phyloP scores from a whole-genome alignment of 2,888 invertebrate species.

The Nyleta sp. region DNA sequence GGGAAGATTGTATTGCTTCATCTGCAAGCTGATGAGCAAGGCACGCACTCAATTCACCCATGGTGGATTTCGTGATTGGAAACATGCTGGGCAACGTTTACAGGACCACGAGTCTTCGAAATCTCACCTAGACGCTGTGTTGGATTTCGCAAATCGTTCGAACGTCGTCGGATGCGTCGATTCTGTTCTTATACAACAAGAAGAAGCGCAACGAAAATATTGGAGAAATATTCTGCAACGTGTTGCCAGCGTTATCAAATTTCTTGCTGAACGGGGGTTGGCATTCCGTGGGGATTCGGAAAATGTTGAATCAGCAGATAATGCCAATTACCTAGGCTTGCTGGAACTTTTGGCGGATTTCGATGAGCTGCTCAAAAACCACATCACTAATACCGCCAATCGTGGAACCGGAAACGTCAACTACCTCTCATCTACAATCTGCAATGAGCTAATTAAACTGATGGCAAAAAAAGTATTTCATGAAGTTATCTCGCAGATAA shows the following conservation, averaged over 20 bases:
- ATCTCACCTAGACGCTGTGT: constrained; percentile 16
- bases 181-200: constrained; percentile 17
- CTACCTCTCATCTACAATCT: constrained; percentile 38
- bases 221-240: constrained; percentile 32
- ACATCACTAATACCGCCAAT: constrained; percentile 22
- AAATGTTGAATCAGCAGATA: constrained; percentile 13
- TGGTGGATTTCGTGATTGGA: constrained; percentile 29
- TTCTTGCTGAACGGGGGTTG: constrained; percentile 26
- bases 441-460: constrained; percentile 20
- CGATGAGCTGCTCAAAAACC: constrained; percentile 30
- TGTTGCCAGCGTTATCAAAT: constrained; percentile 15
- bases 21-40: constrained; percentile 17
- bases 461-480: constrained; percentile 15
- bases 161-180: constrained; percentile 7
- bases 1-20: constrained; percentile 15
- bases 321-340: constrained; percentile 31
- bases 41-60: constrained; percentile 18
- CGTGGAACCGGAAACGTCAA: constrained; percentile 29
- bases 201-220: constrained; percentile 5
- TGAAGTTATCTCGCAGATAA: constrained; percentile 27
- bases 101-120: constrained; percentile 20
- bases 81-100: constrained; percentile 25
- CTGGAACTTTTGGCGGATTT: constrained; percentile 19
- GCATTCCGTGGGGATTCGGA: constrained; percentile 29
- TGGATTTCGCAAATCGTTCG: constrained; percentile 15